A percentile compares a stretch with the other conserved stretches of the same genome.
Evolutionary conservation across 2,888 invertebrate species (phyloP).

Genomic region (Gryllus longicercus): DNA sequence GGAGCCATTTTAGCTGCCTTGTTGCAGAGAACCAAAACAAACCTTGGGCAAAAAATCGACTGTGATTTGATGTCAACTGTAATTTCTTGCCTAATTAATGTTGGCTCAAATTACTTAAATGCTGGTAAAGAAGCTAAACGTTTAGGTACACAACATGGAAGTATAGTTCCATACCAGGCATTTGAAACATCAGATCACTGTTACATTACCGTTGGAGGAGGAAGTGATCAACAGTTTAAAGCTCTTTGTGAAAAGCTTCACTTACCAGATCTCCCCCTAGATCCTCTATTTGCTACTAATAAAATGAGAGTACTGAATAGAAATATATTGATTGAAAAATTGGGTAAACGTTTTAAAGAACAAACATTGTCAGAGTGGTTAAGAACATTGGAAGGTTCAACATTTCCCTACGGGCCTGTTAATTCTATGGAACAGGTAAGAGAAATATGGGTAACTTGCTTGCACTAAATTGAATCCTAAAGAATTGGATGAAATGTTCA

Average conservation of each 20-base stretch:
- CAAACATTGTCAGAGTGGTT: slow-evolving; percentile 76
- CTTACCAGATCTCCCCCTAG: slow-evolving; percentile 57
- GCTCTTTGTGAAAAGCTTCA: slow-evolving; percentile 66
- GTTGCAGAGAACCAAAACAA: slow-evolving; percentile 70
- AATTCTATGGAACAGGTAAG: slow-evolving; percentile 72
- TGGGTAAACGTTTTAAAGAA: slow-evolving; percentile 59
- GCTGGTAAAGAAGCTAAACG: slow-evolving; percentile 70
- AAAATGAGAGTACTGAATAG: slow-evolving; percentile 72
- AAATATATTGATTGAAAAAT: slow-evolving; percentile 58
- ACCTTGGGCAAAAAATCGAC: slow-evolving; percentile 86
- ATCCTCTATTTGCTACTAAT: slow-evolving; percentile 70
- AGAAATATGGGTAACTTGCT: neutral
- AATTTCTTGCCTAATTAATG: slow-evolving; percentile 81
- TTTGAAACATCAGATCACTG: slow-evolving; percentile 75
- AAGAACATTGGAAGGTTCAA: slow-evolving; percentile 62
- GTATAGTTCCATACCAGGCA: slow-evolving; percentile 91
- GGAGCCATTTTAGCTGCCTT: slow-evolving; percentile 92
- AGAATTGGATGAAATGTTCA: no score
- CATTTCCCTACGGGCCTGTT: slow-evolving; percentile 86
- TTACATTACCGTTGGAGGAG: slow-evolving; percentile 81
- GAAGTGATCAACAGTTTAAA: slow-evolving; percentile 76
- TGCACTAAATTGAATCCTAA: neutral
- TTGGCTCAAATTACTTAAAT: slow-evolving; percentile 87
- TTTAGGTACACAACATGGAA: slow-evolving; percentile 92
- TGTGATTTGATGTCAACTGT: slow-evolving; percentile 92